These are phyloP conservation scores for Triplophysa tibetana DNA, from an alignment of 2,113 vertebrate species.

Conservation along the genomic window DNA sequence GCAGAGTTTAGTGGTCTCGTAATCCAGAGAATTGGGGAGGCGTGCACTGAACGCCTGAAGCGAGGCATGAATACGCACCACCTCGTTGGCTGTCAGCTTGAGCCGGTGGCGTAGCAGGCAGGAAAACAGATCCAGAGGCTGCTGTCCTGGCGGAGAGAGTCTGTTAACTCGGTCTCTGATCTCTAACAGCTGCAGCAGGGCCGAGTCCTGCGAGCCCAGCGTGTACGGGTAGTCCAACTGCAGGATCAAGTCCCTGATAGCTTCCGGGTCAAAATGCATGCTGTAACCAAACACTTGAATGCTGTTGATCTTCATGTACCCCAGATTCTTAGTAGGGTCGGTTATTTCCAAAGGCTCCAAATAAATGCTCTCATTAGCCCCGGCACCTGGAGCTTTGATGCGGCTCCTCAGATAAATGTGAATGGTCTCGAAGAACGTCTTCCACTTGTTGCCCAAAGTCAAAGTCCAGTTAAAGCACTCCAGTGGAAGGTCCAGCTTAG, in stretches of 20 bases:
- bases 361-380: conserved; percentile 86
- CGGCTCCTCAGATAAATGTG: conserved; percentile 94
- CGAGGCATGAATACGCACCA: conserved; percentile 90
- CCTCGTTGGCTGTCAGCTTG: conserved; percentile 91
- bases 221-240: conserved; percentile 98
- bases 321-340: conserved; percentile 88
- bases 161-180: conserved; percentile 94
- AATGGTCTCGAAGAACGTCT: conserved; percentile 97
- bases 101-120: conserved; percentile 94
- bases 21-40: conserved; percentile 92
- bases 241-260: conserved; percentile 93
- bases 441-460: conserved; percentile 96
- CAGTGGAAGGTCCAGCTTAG: conserved; percentile 88
- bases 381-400: conserved; percentile 81
- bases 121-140: conserved; percentile 90
- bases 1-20: conserved; percentile 96
- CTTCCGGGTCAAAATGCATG: conserved; percentile 98
- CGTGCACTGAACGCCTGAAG: conserved; percentile 90
- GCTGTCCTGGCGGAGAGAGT: conserved; percentile 89
- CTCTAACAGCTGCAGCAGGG: conserved; percentile 91
- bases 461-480: conserved; percentile 97
- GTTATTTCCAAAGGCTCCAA: conserved; percentile 90
- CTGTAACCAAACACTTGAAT: conserved; percentile 98
- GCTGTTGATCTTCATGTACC: conserved; percentile 98
- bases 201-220: conserved; percentile 94